Percentiles rank a stretch among this genome's conserved stretches.
These are phyloP conservation scores for Hydra vulgaris DNA, from an alignment of 30 jellyfish, hydroid and myxozoan species.

Conservation along the genomic window DNA sequence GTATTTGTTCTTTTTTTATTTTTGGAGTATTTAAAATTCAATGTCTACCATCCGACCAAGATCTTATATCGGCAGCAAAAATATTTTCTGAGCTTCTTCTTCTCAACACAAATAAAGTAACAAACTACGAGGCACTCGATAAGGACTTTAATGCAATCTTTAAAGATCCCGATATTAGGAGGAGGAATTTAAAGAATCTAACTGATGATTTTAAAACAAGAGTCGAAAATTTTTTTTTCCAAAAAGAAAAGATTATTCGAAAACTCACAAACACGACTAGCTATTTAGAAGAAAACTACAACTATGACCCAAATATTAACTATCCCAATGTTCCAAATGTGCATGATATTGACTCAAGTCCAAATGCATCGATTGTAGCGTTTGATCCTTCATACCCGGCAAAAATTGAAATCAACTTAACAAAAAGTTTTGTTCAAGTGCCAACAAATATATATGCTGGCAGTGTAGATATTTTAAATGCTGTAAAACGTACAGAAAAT, in stretches of 20 bases:
- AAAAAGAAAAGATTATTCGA: not conserved
- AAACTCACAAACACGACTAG: conserved; percentile 1
- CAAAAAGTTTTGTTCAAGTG: conserved; percentile 67
- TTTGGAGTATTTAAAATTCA: not conserved
- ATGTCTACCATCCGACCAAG: not conserved
- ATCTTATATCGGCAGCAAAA: not conserved
- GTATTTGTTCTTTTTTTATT: not conserved
- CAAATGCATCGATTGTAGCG: conserved; percentile 14
- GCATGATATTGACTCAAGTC: conserved; percentile 24
- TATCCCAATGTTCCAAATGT: conserved; percentile 30
- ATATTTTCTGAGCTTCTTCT: not conserved
- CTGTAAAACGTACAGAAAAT: conserved; percentile 42
- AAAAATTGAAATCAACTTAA: conserved; percentile 26
- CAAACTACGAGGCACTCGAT: not conserved
- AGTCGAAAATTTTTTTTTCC: not conserved
- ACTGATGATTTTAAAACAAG: not conserved
- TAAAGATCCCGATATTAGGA: not conserved
- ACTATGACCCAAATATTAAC: not conserved
- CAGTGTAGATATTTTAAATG: conserved; percentile 35
- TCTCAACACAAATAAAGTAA: not conserved
- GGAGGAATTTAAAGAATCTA: not conserved
- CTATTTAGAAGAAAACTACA: not conserved
- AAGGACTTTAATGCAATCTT: not conserved
- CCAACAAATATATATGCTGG: conserved; percentile 71
- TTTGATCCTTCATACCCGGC: conserved; percentile 38